phyloP scores from a whole-genome alignment of 2,888 invertebrate species.

The Polyploca ridens region DNA sequence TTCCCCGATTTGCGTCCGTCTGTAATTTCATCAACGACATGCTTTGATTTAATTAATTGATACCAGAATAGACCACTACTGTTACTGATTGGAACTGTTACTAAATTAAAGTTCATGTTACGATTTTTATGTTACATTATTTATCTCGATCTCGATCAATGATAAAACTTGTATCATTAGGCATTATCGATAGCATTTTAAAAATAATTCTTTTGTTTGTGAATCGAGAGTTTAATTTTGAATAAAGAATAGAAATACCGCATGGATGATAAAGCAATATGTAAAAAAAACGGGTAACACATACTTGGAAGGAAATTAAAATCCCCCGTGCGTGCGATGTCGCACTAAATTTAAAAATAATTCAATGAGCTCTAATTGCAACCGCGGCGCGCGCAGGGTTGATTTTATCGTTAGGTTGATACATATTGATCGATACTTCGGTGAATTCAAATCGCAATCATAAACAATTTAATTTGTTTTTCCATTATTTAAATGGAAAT shows the following conservation, averaged over 20 bases:
- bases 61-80: conserved; percentile 8
- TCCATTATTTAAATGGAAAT: conserved; percentile 21
- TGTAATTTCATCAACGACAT: background rate
- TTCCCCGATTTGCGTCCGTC: conserved; percentile 4
- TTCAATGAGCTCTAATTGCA: conserved; percentile 53
- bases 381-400: conserved; percentile 40
- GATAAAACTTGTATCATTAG: background rate
- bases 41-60: conserved; percentile 12
- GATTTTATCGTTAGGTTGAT: conserved; percentile 53
- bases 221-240: background rate
- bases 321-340: conserved; percentile 49
- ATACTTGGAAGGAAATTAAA: conserved; percentile 46
- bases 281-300: conserved; percentile 26
- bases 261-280: conserved; percentile 22
- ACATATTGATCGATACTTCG: conserved; percentile 53
- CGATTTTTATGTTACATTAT: conserved; percentile 1
- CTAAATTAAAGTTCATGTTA: background rate
- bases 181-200: background rate
- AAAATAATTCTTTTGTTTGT: background rate
- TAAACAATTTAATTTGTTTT: conserved; percentile 30
- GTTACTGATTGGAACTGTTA: conserved; percentile 3
- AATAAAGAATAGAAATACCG: conserved; percentile 3
- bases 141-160: background rate
- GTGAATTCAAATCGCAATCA: conserved; percentile 45
- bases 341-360: conserved; percentile 61